Percentiles rank a stretch among this genome's conserved stretches.
Evolutionary conservation across 2,888 invertebrate species (phyloP).

Genomic region (Metallyticus violacea): DNA sequence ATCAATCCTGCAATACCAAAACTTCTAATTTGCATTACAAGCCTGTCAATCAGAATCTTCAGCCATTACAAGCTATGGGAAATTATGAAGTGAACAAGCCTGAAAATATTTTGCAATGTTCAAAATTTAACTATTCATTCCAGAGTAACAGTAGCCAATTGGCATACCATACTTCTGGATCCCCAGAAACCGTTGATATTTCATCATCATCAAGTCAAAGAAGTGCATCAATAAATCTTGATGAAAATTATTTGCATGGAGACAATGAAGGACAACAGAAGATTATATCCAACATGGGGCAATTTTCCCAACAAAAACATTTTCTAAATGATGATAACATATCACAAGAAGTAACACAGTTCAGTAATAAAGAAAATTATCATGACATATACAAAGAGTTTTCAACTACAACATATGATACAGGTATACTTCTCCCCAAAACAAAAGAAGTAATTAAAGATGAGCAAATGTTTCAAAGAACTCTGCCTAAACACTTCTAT

Average conservation of each 20-base stretch:
- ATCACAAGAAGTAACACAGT: background rate
- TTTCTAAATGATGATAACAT: background rate
- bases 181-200: background rate
- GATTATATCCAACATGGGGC: background rate
- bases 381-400: background rate
- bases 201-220: background rate
- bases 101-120: background rate
- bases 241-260: background rate
- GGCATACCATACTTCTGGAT: background rate
- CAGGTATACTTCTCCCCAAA: background rate
- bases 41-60: background rate
- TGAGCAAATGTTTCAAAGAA: background rate
- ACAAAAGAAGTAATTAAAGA: background rate
- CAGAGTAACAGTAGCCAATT: background rate
- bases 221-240: background rate
- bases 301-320: background rate
- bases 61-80: background rate
- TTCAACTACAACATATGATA: too few species aligned
- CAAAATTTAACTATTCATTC: background rate
- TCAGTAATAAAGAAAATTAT: background rate
- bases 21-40: background rate
- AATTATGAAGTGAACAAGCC: background rate
- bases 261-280: background rate
- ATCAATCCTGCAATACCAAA: background rate
- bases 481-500: constrained; percentile 14